Evolutionary conservation across 2,888 invertebrate species (phyloP).

Genomic region (Caenorhabditis sp.): DNA sequence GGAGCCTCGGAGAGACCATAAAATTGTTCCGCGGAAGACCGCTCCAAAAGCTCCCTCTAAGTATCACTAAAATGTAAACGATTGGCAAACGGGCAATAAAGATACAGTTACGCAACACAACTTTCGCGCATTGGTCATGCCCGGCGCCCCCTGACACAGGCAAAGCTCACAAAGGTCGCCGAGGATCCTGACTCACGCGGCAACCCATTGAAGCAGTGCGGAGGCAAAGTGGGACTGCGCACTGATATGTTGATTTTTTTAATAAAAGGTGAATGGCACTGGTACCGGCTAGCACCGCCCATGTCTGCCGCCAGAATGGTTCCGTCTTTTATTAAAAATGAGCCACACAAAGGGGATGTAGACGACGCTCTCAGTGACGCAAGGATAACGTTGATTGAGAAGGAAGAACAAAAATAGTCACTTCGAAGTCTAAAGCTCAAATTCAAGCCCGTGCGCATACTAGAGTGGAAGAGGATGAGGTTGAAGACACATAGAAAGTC

Average conservation of each 20-base stretch:
- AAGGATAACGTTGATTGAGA: neutral
- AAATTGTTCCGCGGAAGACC: constrained; percentile 4
- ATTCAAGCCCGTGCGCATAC: neutral
- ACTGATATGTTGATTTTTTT: constrained; percentile 50
- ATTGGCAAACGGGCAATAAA: constrained; percentile 45
- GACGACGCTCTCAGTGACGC: too few species aligned
- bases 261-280: constrained; percentile 48
- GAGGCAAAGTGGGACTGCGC: constrained; percentile 47
- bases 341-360: too few species aligned
- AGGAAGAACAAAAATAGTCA: neutral
- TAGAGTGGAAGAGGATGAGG: neutral
- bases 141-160: constrained; percentile 46
- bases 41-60: constrained; percentile 4
- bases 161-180: constrained; percentile 31
- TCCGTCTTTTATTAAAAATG: neutral
- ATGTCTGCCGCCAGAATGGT: neutral
- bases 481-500: neutral
- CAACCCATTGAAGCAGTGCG: constrained; percentile 44
- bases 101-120: constrained; percentile 45
- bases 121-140: constrained; percentile 55
- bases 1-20: neutral
- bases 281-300: constrained; percentile 32
- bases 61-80: constrained; percentile 34
- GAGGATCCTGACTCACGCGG: constrained; percentile 27
- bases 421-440: too few species aligned